A percentile compares a stretch with the other conserved stretches of the same genome.
Conservation (phyloP, 2,888 invertebrate genomes). For the Ischnus inquisitorius region DNA sequence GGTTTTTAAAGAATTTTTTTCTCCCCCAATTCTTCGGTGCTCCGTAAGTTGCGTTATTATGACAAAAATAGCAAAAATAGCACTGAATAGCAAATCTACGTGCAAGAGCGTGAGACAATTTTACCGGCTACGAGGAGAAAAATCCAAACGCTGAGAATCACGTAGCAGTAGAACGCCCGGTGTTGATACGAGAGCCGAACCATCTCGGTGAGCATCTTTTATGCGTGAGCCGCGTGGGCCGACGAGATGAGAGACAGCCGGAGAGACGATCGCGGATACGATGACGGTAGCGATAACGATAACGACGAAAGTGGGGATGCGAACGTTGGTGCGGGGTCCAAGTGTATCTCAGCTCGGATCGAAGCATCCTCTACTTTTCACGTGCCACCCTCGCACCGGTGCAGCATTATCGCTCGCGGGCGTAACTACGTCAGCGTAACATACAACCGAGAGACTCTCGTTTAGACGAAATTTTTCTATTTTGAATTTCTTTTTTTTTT, state of each 20-base stretch:
- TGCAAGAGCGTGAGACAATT: not conserved
- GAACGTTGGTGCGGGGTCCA: constrained; percentile 53
- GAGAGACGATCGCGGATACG: constrained; percentile 33
- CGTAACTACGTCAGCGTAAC: not conserved
- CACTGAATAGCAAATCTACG: not conserved
- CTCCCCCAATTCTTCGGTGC: too few species aligned
- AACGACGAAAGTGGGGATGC: constrained; percentile 60
- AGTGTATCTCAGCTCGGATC: constrained; percentile 56
- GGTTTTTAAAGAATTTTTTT: not conserved
- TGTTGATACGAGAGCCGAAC: constrained; percentile 90
- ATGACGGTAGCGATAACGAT: constrained; percentile 59
- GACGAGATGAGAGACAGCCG: constrained; percentile 13
- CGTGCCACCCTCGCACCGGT: constrained; percentile 60
- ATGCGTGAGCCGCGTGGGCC: constrained; percentile 36
- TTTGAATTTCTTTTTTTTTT: not conserved
- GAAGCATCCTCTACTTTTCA: constrained; percentile 69
- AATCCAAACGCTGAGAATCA: constrained; percentile 93
- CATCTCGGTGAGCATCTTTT: constrained; percentile 86
- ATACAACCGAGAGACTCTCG: not conserved
- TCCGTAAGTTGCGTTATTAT: not conserved
- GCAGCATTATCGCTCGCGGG: constrained; percentile 57
- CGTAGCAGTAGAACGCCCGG: constrained; percentile 93
- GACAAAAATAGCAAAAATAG: too few species aligned
- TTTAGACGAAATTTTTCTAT: not conserved
- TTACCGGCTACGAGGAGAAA: constrained; percentile 91